Conservation (phyloP, 2,797 vertebrate species). For the Thalassophryne amazonica region DNA sequence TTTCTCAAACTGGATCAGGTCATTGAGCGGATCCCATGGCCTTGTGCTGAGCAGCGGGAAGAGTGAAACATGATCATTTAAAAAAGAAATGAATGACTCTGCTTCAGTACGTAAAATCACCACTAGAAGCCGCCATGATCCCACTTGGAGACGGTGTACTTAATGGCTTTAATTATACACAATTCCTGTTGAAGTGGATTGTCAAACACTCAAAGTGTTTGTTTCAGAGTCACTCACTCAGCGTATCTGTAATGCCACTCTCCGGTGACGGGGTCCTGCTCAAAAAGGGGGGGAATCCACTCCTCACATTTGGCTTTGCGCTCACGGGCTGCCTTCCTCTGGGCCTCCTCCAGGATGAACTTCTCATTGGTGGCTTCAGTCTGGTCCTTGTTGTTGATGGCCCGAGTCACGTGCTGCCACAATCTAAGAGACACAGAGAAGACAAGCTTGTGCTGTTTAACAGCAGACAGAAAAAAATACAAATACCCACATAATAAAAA, state of each 20-base stretch:
- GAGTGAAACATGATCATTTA: background rate
- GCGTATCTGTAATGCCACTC: constrained; percentile 97
- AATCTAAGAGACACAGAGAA: constrained; percentile 71
- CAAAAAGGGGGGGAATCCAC: constrained; percentile 90
- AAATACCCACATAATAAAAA: background rate
- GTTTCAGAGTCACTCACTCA: constrained; percentile 82
- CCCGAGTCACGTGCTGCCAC: constrained; percentile 97
- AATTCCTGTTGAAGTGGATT: background rate
- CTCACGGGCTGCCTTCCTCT: constrained; percentile 89
- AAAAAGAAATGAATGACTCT: background rate
- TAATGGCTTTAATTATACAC: too few relatives aligned
- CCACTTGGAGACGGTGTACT: background rate
- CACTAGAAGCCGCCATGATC: constrained; percentile 33
- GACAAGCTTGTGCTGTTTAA: background rate
- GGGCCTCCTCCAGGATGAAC: constrained; percentile 91
- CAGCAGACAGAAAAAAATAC: background rate
- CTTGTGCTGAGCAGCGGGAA: constrained; percentile 80
- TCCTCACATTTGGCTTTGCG: constrained; percentile 90
- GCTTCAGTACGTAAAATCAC: too few relatives aligned
- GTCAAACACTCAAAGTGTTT: background rate
- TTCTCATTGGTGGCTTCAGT: constrained; percentile 97
- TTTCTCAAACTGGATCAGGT: constrained; percentile 98
- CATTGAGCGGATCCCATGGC: constrained; percentile 97
- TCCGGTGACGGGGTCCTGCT: constrained; percentile 88
- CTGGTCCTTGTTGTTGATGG: constrained; percentile 97